A percentile compares a stretch with the other conserved stretches of the same genome.
These are phyloP conservation scores for Ptilorrhoa leucosticta DNA, from an alignment of 2,113 vertebrate species.

Conservation along the genomic window DNA sequence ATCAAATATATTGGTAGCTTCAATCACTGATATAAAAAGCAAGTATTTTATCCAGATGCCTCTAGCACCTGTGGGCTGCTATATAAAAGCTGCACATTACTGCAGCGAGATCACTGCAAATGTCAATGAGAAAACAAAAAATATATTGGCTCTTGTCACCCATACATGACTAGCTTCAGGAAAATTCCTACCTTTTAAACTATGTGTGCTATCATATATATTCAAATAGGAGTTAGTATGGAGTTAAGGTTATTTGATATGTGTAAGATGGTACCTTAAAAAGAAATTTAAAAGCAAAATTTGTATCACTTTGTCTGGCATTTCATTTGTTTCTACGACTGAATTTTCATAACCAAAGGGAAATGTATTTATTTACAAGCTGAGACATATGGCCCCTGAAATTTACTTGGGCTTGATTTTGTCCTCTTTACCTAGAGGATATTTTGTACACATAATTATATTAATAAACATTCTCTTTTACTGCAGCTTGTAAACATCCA, in stretches of 20 bases:
- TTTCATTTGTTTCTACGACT: background rate
- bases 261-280: background rate
- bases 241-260: background rate
- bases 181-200: background rate
- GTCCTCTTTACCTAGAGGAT: background rate
- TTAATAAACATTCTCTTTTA: background rate
- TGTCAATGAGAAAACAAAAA: background rate
- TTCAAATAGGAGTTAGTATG: background rate
- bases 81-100: background rate
- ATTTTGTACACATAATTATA: background rate
- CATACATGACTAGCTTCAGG: background rate
- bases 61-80: background rate
- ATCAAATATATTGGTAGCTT: background rate
- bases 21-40: background rate
- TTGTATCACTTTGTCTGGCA: background rate
- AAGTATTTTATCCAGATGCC: background rate
- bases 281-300: background rate
- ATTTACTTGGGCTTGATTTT: background rate
- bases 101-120: background rate
- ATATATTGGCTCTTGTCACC: background rate
- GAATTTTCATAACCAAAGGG: background rate
- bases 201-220: background rate
- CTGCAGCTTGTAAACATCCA: background rate
- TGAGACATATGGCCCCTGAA: no score
- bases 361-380: background rate